A percentile compares a stretch with the other conserved stretches of the same genome.
Evolutionary conservation across 2,113 vertebrate species (phyloP).

Genomic region (Cebidichthys violaceus): DNA sequence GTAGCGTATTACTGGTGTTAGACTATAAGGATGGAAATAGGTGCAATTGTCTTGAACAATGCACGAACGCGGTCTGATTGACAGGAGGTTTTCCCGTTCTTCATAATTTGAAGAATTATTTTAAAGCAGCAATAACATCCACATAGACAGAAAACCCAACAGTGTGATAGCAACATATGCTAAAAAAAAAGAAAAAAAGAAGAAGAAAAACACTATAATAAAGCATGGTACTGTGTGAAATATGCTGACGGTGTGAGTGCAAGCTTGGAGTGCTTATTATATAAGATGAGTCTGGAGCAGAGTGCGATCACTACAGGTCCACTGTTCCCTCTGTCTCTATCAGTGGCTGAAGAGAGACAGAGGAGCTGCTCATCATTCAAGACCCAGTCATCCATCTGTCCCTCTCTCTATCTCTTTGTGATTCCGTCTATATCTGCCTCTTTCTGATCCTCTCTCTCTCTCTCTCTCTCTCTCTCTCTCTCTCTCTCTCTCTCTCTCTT

Average conservation of each 20-base stretch:
- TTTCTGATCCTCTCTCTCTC: slow-evolving; percentile 7
- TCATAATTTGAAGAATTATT: no score
- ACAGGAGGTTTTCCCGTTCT: slow-evolving; percentile 13
- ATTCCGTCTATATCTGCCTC: slow-evolving; percentile 38
- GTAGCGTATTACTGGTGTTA: neutral
- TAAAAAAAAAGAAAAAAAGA: neutral
- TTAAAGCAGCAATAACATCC: neutral
- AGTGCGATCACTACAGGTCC: slow-evolving; percentile 30
- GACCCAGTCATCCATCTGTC: slow-evolving; percentile 53
- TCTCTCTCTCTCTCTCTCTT: slow-evolving; percentile 16
- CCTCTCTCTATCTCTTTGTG: slow-evolving; percentile 49
- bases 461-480: slow-evolving; percentile 26
- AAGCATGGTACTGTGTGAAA: slow-evolving; percentile 16
- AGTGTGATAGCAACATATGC: neutral
- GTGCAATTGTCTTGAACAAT: slow-evolving; percentile 3
- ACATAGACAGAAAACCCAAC: neutral
- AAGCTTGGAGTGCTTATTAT: slow-evolving; percentile 30
- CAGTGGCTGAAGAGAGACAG: slow-evolving; percentile 45
- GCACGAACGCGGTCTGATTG: neutral
- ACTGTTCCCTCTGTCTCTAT: slow-evolving; percentile 45
- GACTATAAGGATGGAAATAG: neutral
- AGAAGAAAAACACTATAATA: slow-evolving; percentile 8
- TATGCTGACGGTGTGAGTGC: slow-evolving; percentile 22
- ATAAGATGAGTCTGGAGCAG: slow-evolving; percentile 30
- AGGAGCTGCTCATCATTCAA: slow-evolving; percentile 57